Evolutionary conservation across 2,113 vertebrate genomes (phyloP).

Genomic region (Brachypodius melanocephalos): DNA sequence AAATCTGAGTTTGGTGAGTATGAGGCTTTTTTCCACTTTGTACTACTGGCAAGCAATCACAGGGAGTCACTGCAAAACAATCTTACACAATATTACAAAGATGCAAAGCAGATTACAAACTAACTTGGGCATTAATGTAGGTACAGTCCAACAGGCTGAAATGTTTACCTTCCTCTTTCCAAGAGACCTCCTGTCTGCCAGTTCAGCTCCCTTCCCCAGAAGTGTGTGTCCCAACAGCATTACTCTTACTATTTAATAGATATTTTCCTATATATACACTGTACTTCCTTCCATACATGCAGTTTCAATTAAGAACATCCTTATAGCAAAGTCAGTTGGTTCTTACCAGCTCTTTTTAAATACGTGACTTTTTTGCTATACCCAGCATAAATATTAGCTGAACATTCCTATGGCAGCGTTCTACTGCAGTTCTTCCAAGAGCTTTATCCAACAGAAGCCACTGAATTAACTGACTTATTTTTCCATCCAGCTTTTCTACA

Average conservation of each 20-base stretch:
- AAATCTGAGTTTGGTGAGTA: conserved; percentile 38
- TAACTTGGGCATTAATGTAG: not conserved
- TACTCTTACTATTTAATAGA: not conserved
- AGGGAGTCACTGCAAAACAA: conserved; percentile 37
- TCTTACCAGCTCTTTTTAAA: not conserved
- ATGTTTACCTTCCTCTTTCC: not conserved
- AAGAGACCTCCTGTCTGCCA: not conserved
- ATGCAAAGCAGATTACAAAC: not conserved
- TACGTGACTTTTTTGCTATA: not conserved
- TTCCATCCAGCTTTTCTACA: not conserved
- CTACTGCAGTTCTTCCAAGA: not conserved
- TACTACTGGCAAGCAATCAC: conserved; percentile 25
- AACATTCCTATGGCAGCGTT: not conserved
- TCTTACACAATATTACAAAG: not conserved
- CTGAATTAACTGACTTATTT: not conserved
- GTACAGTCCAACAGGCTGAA: not conserved
- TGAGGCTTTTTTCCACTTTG: conserved; percentile 14
- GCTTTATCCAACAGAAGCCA: not conserved
- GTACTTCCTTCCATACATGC: not conserved
- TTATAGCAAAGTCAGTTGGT: not conserved
- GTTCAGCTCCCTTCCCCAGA: not conserved
- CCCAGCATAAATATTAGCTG: not conserved
- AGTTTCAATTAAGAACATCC: not conserved
- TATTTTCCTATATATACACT: not conserved
- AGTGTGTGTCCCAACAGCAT: not conserved